A percentile compares a stretch with the other conserved stretches of the same genome.
These are phyloP conservation scores for Ictalurus punctatus DNA, from an alignment of 2,113 vertebrate species.

Conservation along the genomic window DNA sequence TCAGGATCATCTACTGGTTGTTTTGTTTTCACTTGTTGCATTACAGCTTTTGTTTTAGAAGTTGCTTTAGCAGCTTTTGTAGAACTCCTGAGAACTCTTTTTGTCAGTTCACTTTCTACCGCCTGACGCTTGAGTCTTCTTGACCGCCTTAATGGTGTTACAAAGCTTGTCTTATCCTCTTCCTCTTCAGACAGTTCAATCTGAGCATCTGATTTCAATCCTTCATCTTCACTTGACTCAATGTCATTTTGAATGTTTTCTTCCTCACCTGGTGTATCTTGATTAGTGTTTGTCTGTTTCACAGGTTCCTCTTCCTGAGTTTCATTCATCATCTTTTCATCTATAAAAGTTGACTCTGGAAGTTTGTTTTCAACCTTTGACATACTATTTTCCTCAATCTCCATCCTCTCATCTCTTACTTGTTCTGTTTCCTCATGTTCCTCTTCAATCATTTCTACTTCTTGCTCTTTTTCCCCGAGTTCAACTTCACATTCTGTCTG, in stretches of 20 bases:
- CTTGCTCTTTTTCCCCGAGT: not conserved
- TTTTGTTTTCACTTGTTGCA: not conserved
- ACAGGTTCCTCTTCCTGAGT: not conserved
- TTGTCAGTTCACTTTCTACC: not conserved
- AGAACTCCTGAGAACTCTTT: conserved; percentile 21
- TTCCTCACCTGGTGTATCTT: not conserved
- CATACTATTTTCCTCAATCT: not conserved
- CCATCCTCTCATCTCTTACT: not conserved
- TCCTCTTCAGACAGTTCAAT: not conserved
- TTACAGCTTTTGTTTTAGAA: not conserved
- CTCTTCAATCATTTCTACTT: not conserved
- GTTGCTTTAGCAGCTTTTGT: conserved; percentile 7
- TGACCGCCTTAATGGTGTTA: not conserved
- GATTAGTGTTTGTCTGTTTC: not conserved
- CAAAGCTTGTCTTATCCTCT: not conserved
- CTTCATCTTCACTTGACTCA: not conserved
- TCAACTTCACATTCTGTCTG: not conserved
- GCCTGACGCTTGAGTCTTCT: conserved; percentile 1
- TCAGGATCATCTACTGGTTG: conserved; percentile 11
- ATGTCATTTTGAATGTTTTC: not conserved
- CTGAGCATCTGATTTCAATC: not conserved
- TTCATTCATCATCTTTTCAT: not conserved
- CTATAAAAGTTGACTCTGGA: not conserved
- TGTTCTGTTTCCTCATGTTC: not conserved
- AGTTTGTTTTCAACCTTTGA: not conserved